Evolutionary conservation across 92 coral and sea anemone species (phyloP), one percentile per base, ranked within the genome.

Genomic region (Palythoa grandis): DNA sequence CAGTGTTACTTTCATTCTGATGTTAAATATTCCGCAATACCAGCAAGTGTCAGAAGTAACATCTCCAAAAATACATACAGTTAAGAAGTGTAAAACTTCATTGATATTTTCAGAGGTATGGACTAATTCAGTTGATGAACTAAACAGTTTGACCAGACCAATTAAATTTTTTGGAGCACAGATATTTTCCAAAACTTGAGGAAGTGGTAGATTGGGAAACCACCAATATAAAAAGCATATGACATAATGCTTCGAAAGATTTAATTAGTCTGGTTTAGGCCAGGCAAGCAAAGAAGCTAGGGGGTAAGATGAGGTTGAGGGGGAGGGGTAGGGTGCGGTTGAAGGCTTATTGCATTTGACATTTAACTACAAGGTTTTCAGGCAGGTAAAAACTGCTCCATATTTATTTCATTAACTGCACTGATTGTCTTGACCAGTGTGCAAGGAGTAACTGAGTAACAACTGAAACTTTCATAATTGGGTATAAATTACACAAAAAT

Each of bases 371-470:
- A 76, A 52, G 82, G 82, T 76, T 53, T 76, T 76, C 39, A 76
- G 82, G 24, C 82, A 52, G 78, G 37, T 74, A 74, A 74, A 74
- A 74, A 50, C 25, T 74, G 61, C 78, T 74, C 78, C 61, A 74
- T 74, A 48, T 74, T 73, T 17, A 73, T 73, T 73, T 73, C 56
- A 40, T 73, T 73, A 73, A 73, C 77, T 73, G 25, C 65, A 50
- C 61, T 20, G 38, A 76, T 54, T 53, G 67, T 76, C 82, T 74
- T 74, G 82, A 53, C 67, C 68, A 76, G 82, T 76, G 37, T 76
- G 82, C 37, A 76, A 53, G 65, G 82, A 76, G 40, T 76, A 76
- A 56, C 82, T 76, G 67, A 76, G 68, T 76, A 76, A 76, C 25
- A 76, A 22, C 68, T 76, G 11, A 54, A 77, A 77, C 82, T 53